Conservation (phyloP, 2,888 invertebrate genomes). For the Doris montereyensis region DNA sequence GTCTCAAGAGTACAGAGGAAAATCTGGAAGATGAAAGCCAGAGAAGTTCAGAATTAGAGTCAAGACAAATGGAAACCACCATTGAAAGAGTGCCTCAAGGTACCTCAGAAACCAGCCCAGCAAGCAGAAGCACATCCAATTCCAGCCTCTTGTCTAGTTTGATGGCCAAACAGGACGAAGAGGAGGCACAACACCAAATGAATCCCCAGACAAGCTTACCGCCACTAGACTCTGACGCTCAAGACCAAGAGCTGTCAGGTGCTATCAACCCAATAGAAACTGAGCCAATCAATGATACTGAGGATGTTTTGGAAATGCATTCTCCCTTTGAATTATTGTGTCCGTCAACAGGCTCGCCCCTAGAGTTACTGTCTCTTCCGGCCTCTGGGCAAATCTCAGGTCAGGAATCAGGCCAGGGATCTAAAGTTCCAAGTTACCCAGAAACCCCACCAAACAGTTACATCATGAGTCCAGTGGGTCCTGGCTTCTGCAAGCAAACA, state of each 20-base stretch:
- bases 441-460: constrained; percentile 71
- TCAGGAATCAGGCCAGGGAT: constrained; percentile 44
- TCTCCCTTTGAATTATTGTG: too few species aligned
- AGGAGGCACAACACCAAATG: too few species aligned
- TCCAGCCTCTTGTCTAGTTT: not conserved
- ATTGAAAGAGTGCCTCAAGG: not conserved
- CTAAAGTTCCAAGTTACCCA: constrained; percentile 51
- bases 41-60: not conserved
- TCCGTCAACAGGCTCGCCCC: too few species aligned
- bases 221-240: too few species aligned
- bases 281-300: not conserved
- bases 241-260: not conserved
- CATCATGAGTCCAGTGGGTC: constrained; percentile 26
- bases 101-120: too few species aligned
- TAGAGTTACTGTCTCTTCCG: too few species aligned
- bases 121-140: too few species aligned
- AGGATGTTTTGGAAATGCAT: too few species aligned
- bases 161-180: not conserved
- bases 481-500: constrained; percentile 32
- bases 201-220: not conserved
- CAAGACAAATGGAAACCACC: not conserved
- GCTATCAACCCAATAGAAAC: not conserved
- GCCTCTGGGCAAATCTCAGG: constrained; percentile 42
- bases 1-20: not conserved
- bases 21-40: not conserved